These are phyloP conservation scores for Lasiurus cinereus DNA, from an alignment of 2,113 vertebrate genomes.

Conservation along the genomic window DNA sequence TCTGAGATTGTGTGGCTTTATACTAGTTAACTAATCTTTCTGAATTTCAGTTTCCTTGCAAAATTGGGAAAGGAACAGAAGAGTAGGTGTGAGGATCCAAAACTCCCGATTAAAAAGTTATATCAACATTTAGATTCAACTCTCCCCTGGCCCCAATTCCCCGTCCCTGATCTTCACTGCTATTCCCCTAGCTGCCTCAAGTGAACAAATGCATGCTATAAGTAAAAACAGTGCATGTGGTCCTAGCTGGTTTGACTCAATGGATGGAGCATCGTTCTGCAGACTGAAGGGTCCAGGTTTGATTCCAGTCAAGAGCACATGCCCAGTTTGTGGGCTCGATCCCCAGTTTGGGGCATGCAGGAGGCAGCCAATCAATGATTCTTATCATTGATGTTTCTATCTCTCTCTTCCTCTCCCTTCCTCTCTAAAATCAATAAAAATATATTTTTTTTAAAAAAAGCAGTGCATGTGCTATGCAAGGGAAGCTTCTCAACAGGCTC, in stretches of 20 bases:
- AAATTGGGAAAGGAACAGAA: neutral
- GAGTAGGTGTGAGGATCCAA: neutral
- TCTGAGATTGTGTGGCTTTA: neutral
- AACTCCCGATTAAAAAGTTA: neutral
- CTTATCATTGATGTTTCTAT: too few species aligned
- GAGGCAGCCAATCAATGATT: too few species aligned
- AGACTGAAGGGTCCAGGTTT: too few species aligned
- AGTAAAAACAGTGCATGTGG: neutral
- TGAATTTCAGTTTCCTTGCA: slow-evolving; percentile 1
- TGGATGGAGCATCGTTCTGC: too few species aligned
- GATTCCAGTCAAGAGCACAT: too few species aligned
- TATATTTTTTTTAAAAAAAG: neutral
- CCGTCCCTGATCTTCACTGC: neutral
- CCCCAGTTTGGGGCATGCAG: too few species aligned
- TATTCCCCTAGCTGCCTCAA: neutral
- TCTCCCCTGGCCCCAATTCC: neutral
- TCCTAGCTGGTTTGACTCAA: too few species aligned
- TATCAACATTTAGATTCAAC: neutral
- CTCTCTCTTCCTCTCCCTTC: too few species aligned
- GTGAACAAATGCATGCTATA: neutral
- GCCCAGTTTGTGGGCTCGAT: too few species aligned
- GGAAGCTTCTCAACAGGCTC: neutral
- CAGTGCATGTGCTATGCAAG: neutral
- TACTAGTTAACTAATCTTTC: slow-evolving; percentile 7
- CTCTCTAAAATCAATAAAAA: too few species aligned